Conservation (phyloP, 2,888 invertebrate genomes). For the Acanthosoma haemorrhoidale region DNA sequence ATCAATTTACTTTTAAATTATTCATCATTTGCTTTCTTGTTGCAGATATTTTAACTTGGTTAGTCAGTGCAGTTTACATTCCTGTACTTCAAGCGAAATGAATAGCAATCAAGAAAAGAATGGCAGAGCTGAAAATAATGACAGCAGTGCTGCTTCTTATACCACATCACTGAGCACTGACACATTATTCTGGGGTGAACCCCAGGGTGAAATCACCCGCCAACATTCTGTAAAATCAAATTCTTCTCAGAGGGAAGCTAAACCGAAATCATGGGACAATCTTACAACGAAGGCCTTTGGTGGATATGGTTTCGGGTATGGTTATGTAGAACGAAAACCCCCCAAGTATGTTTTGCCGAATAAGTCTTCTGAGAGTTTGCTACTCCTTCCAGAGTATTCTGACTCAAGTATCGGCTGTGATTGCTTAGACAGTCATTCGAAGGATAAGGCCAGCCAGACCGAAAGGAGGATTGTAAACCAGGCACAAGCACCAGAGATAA, state of each 20-base stretch:
- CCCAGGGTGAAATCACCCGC: constrained; percentile 38
- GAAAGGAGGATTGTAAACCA: constrained; percentile 42
- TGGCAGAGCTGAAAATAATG: constrained; percentile 50
- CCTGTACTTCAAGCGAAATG: constrained; percentile 65
- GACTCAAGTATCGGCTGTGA: constrained; percentile 69
- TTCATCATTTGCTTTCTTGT: constrained; percentile 8
- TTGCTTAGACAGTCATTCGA: constrained; percentile 51
- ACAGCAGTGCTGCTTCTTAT: constrained; percentile 71
- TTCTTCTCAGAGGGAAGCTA: constrained; percentile 47
- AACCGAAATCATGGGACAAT: constrained; percentile 88
- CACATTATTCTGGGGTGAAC: constrained; percentile 72
- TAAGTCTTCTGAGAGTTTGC: constrained; percentile 75
- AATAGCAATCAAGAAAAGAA: constrained; percentile 37
- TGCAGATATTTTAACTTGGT: constrained; percentile 49
- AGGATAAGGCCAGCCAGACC: constrained; percentile 44
- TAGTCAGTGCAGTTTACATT: constrained; percentile 75
- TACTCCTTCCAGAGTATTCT: constrained; percentile 62
- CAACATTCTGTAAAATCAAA: constrained; percentile 42
- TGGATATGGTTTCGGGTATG: constrained; percentile 81
- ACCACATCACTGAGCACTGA: constrained; percentile 82
- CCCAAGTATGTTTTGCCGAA: constrained; percentile 57
- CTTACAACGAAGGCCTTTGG: constrained; percentile 78
- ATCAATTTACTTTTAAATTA: background rate
- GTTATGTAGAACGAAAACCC: constrained; percentile 49
- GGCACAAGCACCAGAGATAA: constrained; percentile 43